phyloP scores from a whole-genome alignment of 2,888 invertebrate genomes.

The Cheilosia scutellata region DNA sequence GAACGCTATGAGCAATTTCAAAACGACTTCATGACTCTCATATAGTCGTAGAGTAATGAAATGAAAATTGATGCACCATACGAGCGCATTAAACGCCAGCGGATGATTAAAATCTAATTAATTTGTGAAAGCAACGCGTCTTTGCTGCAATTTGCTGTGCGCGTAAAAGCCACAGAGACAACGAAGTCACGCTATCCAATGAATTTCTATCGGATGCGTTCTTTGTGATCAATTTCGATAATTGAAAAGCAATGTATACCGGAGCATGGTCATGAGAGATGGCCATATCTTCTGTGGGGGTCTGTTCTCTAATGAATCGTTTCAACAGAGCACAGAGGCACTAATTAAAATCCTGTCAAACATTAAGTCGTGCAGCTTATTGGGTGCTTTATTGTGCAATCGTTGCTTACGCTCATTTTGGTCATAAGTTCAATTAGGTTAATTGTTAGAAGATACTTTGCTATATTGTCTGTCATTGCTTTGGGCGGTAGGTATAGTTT shows the following conservation, averaged over 20 bases:
- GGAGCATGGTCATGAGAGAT: background rate
- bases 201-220: constrained; percentile 18
- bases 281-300: no score
- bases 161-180: constrained; percentile 1
- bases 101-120: constrained; percentile 53
- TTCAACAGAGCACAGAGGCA: background rate
- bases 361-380: constrained; percentile 16
- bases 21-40: background rate
- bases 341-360: constrained; percentile 39
- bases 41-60: constrained; percentile 2
- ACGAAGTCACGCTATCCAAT: constrained; percentile 11
- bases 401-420: background rate
- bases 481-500: no score
- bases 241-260: constrained; percentile 37
- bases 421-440: constrained; percentile 17
- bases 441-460: background rate
- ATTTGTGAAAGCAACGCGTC: constrained; percentile 51
- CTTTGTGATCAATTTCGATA: constrained; percentile 46
- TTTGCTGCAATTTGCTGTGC: constrained; percentile 26
- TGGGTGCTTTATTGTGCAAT: constrained; percentile 5
- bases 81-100: constrained; percentile 30
- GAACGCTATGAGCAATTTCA: background rate
- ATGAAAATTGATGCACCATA: constrained; percentile 43
- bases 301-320: constrained; percentile 19
- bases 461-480: no score